Percentiles rank a stretch among this genome's conserved stretches.
Evolutionary conservation across 2,113 vertebrate genomes (phyloP).

Genomic region (Phoxinus phoxinus): DNA sequence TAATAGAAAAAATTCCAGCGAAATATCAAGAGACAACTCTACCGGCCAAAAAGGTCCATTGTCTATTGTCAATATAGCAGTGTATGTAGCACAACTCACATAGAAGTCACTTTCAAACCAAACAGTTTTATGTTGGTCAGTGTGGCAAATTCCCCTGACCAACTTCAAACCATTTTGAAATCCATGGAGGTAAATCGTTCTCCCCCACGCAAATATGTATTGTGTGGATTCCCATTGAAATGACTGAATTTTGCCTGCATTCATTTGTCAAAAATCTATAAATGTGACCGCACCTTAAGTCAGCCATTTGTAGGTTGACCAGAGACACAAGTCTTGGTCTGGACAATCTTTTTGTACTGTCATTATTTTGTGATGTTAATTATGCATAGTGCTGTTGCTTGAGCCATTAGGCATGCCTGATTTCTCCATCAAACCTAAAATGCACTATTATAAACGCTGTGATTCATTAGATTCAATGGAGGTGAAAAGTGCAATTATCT

Average conservation of each 20-base stretch:
- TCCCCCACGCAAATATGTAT: not conserved
- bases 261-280: too few relatives aligned
- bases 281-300: not conserved
- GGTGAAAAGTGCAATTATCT: not conserved
- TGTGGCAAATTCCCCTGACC: not conserved
- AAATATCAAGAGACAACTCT: not conserved
- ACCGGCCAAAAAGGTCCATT: too few relatives aligned
- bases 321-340: not conserved
- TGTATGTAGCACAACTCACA: too few relatives aligned
- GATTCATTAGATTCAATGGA: conserved; percentile 16
- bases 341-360: not conserved
- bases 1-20: too few relatives aligned
- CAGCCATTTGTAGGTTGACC: not conserved
- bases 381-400: not conserved
- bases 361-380: not conserved
- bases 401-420: not conserved
- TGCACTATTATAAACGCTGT: not conserved
- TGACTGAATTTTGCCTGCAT: not conserved
- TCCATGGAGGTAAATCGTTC: not conserved
- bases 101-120: too few relatives aligned
- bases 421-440: conserved; percentile 36
- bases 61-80: not conserved
- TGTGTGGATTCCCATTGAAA: not conserved
- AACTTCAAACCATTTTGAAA: not conserved
- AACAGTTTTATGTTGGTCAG: too few relatives aligned